Evolutionary conservation across 2,888 invertebrate species (phyloP), one percentile per base, ranked within the genome.

Genomic region (Athalia circularis): DNA sequence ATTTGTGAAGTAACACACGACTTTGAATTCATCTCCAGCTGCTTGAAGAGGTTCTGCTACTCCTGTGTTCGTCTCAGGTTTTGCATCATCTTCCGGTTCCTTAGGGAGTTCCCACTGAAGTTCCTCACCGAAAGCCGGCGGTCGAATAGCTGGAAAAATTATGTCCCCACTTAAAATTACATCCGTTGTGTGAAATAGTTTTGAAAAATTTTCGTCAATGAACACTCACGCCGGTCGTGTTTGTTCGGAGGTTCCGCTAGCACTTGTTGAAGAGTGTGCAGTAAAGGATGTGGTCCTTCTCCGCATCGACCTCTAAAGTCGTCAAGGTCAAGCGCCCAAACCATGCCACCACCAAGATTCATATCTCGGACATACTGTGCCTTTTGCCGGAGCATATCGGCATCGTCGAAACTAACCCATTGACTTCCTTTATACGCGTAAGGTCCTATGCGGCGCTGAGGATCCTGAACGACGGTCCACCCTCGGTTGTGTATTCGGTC

Each of bases 401-500:
- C 92, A 86, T 98, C 97, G 87, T 98, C 98, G 85, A 93, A 98
- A 3, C 96, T 95, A 29, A 97, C 97, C 98, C 98, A 98, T 87
- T 98, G 97, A 86, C 95, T 95, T 65, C 94, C 96, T 86, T 96
- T 95, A 87, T 94, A 95, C 0, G 97, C 96, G 84, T 95, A 97
- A 0, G 98, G 98, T 4, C 97, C 97, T 94, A 98, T 96, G 68
- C 96, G 92, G 11, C 93, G 92, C 72, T 94, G 90, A 0, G 94
- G 93, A 87, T 97, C 97, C 86, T 96, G 94, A 0, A 97, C 94
- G 0, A 97, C 94, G 4, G 93, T 94, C 96, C 96, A 97, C 2
- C 95, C 95, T 78, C 94, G 93, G 82, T 94, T 94, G 81, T 93
- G 93, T 9, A 98, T 92, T 80, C 95, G 93, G 82, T 97, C 95